A percentile compares a stretch with the other conserved stretches of the same genome.
These are phyloP conservation scores for Fopius arisanus DNA, from an alignment of 1,140 invertebrate genomes.

Conservation along the genomic window DNA sequence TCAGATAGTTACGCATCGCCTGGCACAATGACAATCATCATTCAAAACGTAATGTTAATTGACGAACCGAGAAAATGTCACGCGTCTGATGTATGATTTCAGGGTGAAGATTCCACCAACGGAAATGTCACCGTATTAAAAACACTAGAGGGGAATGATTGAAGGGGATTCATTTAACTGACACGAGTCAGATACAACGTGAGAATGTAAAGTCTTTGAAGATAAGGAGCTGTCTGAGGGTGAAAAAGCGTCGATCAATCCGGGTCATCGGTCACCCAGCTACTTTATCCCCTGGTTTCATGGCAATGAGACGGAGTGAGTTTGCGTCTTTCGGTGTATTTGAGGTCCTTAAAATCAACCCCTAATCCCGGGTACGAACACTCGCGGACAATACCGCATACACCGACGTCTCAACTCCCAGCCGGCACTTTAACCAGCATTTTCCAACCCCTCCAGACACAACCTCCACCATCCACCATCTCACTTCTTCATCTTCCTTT, in stretches of 20 bases:
- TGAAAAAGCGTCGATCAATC: neutral
- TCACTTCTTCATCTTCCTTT: neutral
- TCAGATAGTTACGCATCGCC: neutral
- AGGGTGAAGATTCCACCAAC: neutral
- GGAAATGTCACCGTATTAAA: neutral
- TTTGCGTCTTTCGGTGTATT: slow-evolving; percentile 2
- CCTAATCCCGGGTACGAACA: slow-evolving; percentile 27
- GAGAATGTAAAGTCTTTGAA: slow-evolving; percentile 7
- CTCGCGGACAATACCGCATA: slow-evolving; percentile 15
- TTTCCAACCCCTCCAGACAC: slow-evolving; percentile 8
- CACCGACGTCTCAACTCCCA: neutral
- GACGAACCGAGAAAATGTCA: neutral
- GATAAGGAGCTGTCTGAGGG: neutral
- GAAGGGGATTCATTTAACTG: neutral
- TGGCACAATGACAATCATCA: slow-evolving; percentile 4
- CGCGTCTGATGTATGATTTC: neutral
- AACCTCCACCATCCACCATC: neutral
- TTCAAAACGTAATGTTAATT: neutral
- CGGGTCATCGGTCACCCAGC: slow-evolving; percentile 2
- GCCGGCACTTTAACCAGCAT: slow-evolving; percentile 8
- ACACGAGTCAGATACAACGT: slow-evolving; percentile 9
- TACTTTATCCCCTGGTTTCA: neutral
- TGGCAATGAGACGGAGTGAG: neutral
- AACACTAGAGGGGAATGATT: neutral
- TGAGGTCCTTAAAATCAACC: slow-evolving; percentile 31